phyloP scores from a whole-genome alignment of 2,113 vertebrate genomes.

The Xenus cinereus region DNA sequence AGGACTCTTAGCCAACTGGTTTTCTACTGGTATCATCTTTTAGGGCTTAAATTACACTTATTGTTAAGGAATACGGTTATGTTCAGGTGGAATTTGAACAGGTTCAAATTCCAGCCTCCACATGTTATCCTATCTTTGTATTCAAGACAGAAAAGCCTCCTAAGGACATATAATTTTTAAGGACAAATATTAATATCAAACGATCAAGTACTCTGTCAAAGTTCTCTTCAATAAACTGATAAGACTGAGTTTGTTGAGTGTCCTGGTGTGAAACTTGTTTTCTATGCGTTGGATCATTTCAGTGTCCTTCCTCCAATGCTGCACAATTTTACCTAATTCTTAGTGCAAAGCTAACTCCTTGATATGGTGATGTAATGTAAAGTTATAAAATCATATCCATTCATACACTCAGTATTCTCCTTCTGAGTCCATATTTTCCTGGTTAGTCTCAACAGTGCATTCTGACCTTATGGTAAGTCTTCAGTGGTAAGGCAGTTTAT shows the following conservation, averaged over 20 bases:
- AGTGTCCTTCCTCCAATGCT: not conserved
- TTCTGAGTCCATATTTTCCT: not conserved
- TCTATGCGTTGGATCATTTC: not conserved
- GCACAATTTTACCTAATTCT: not conserved
- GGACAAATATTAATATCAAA: not conserved
- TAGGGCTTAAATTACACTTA: not conserved
- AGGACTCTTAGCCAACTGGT: rapidly evolving
- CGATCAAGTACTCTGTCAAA: not conserved
- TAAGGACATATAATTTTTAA: not conserved
- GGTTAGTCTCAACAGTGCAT: not conserved
- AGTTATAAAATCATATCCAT: not conserved
- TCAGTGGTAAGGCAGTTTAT: not conserved
- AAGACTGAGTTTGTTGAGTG: not conserved
- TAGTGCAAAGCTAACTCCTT: not conserved
- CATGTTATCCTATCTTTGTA: not conserved
- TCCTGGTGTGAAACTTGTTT: not conserved
- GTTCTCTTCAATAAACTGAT: not conserved
- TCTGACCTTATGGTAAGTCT: not conserved
- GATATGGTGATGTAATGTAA: not conserved
- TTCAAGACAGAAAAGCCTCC: not conserved
- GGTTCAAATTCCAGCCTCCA: not conserved
- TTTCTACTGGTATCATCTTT: not conserved
- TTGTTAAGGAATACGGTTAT: not conserved
- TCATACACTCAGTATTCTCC: not conserved
- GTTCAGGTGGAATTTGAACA: not conserved